Evolutionary conservation across 2,113 vertebrate species (phyloP).

Genomic region (Dromaius novaehollandiae): DNA sequence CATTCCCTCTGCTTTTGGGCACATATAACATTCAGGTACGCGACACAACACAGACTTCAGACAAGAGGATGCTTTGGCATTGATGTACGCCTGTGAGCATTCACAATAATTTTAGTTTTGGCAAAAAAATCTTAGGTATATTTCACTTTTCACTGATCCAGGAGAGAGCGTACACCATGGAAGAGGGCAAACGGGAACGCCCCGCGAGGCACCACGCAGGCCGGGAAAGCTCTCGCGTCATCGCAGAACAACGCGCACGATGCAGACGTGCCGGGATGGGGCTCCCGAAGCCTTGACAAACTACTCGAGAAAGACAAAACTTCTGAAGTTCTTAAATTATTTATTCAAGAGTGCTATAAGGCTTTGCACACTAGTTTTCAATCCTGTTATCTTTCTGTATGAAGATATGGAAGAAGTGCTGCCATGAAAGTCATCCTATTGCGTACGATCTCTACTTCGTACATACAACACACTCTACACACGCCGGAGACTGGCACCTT

Average conservation of each 20-base stretch:
- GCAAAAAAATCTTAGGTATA: not conserved
- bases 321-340: not conserved
- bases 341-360: not conserved
- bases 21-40: rapidly evolving
- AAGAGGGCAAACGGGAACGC: rapidly evolving
- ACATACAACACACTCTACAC: not conserved
- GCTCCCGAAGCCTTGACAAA: not conserved
- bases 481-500: not conserved
- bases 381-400: not conserved
- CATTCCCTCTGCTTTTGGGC: not conserved
- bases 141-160: not conserved
- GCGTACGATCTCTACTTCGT: not conserved
- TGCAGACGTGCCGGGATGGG: rapidly evolving
- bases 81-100: rapidly evolving
- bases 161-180: rapidly evolving
- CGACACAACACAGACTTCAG: not conserved
- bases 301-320: not conserved
- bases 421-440: conserved; percentile 43
- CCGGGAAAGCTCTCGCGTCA: not conserved
- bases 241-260: rapidly evolving
- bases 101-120: rapidly evolving
- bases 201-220: not conserved
- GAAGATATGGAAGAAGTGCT: not conserved
- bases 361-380: not conserved
- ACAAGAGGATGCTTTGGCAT: too few relatives aligned